Percentiles rank a stretch among this genome's conserved stretches.
Conservation (phyloP, 2,797 vertebrate species). For the Xenopus petersii region DNA sequence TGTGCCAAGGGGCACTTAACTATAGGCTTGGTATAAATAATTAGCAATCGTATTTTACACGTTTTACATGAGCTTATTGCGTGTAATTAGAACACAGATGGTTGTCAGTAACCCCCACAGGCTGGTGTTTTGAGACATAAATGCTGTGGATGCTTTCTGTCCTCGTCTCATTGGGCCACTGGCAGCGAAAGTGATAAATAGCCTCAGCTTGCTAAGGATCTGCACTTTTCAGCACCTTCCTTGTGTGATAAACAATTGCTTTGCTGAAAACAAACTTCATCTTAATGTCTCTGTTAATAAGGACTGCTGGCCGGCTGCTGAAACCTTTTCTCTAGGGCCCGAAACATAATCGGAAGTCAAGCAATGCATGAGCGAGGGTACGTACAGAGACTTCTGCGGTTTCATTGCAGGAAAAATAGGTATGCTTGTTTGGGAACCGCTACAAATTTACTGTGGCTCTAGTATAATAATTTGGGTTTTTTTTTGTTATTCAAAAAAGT, state of each 20-base stretch:
- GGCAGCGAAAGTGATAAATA: not conserved
- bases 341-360: too few species aligned
- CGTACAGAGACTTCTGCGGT: too few species aligned
- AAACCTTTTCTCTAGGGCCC: slow-evolving; percentile 3
- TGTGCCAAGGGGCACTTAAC: too few species aligned
- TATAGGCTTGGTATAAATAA: too few species aligned
- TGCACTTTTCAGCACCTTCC: not conserved
- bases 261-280: slow-evolving; percentile 28
- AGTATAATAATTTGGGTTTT: too few species aligned
- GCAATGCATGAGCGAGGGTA: too few species aligned
- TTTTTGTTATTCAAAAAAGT: too few species aligned
- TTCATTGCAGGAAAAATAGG: too few species aligned
- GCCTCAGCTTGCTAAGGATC: slow-evolving; percentile 1
- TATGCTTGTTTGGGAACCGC: too few species aligned
- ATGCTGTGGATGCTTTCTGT: not conserved
- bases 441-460: too few species aligned
- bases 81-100: not conserved
- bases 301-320: slow-evolving; percentile 4
- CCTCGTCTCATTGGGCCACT: not conserved
- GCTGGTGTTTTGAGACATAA: not conserved
- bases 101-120: not conserved
- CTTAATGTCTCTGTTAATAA: slow-evolving; percentile 11
- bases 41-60: too few species aligned
- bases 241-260: slow-evolving; percentile 12
- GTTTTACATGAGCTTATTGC: not conserved